These are phyloP conservation scores for Neosalanx taihuensis DNA, from an alignment of 2,797 vertebrate species.

Conservation along the genomic window DNA sequence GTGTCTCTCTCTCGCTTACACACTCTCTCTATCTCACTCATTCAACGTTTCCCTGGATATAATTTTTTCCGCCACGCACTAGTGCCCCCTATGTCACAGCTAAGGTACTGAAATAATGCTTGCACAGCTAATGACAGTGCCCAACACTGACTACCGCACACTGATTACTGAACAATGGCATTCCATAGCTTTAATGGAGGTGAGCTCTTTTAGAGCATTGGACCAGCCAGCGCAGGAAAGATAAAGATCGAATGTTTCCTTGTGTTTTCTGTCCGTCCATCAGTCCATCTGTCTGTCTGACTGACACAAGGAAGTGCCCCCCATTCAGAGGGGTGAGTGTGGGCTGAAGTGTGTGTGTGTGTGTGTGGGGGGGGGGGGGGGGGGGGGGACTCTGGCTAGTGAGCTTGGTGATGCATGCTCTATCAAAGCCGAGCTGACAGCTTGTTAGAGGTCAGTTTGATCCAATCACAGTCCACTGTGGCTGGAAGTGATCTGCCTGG, in stretches of 20 bases:
- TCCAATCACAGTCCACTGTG: conserved; percentile 57
- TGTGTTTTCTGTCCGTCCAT: too few species aligned
- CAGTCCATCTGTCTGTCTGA: too few species aligned
- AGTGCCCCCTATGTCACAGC: conserved; percentile 62
- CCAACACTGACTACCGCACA: conserved; percentile 22
- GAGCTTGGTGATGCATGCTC: conserved; percentile 62
- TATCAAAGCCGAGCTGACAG: conserved; percentile 69
- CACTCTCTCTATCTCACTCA: conserved; percentile 39
- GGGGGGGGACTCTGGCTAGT: conserved; percentile 34
- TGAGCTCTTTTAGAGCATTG: too few species aligned
- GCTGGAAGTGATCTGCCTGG: conserved; percentile 62
- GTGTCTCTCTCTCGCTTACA: background rate
- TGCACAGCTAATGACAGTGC: conserved; percentile 24
- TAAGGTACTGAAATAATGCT: conserved; percentile 41
- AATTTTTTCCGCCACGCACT: conserved; percentile 42
- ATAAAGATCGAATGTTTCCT: too few species aligned
- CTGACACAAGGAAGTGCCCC: background rate
- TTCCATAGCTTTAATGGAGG: background rate
- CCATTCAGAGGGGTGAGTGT: background rate
- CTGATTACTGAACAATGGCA: background rate
- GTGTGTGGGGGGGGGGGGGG: too few species aligned
- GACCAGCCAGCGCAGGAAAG: too few species aligned
- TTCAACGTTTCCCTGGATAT: conserved; percentile 55
- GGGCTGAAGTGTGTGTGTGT: too few species aligned
- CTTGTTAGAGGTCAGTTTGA: conserved; percentile 74